A percentile compares a stretch with the other conserved stretches of the same genome.
These are phyloP conservation scores for Lethenteron camtschaticum DNA, from an alignment of 2,113 vertebrate genomes.

Conservation along the genomic window DNA sequence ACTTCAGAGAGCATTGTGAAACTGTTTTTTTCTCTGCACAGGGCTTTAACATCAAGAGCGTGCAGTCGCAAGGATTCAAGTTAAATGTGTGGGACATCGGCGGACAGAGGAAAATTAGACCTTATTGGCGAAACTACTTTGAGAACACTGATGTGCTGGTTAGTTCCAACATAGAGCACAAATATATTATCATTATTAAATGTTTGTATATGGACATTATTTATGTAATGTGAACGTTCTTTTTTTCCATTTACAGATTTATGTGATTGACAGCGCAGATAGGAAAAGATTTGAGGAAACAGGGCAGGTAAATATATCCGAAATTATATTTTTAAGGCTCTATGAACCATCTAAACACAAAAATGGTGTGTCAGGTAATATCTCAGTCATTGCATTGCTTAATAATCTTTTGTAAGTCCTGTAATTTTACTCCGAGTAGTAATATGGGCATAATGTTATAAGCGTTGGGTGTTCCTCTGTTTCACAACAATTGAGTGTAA, in stretches of 20 bases:
- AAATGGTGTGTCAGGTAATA: no score
- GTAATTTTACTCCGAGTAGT: no score
- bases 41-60: conserved; percentile 3
- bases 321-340: no score
- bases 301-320: conserved; percentile 16
- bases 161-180: background rate
- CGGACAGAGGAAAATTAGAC: background rate
- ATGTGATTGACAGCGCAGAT: conserved; percentile 34
- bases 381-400: no score
- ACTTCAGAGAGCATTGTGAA: no score
- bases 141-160: conserved; percentile 3
- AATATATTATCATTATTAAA: no score
- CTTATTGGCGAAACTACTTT: conserved; percentile 6
- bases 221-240: background rate
- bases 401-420: no score
- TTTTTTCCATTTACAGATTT: conserved; percentile 20
- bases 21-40: background rate
- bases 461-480: no score
- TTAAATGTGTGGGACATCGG: conserved; percentile 5
- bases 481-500: no score
- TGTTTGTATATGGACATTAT: background rate
- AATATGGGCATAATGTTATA: no score
- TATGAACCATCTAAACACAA: no score
- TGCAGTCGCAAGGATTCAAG: conserved; percentile 2
- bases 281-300: conserved; percentile 28